Evolutionary conservation across 2,888 invertebrate genomes (phyloP).

Genomic region (Cheilosia impressa): DNA sequence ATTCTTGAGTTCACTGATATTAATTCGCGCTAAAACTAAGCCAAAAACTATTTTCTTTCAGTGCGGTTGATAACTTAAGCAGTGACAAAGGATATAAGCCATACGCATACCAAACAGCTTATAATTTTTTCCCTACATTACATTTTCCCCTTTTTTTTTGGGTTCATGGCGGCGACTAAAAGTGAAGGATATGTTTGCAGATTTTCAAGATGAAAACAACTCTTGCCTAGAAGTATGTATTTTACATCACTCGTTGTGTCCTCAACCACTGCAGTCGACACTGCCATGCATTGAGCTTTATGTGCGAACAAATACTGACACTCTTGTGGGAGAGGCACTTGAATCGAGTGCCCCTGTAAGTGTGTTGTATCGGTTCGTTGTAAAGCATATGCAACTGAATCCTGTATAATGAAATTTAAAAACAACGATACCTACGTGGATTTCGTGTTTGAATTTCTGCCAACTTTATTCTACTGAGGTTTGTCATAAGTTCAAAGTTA

Average conservation of each 20-base stretch:
- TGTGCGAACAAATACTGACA: slow-evolving; percentile 65
- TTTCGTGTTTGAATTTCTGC: not conserved
- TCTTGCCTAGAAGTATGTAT: slow-evolving; percentile 49
- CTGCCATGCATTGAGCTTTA: slow-evolving; percentile 31
- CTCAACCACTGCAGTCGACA: slow-evolving; percentile 15
- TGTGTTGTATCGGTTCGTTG: slow-evolving; percentile 65
- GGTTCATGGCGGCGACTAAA: slow-evolving; percentile 39
- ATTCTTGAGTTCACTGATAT: too few species aligned
- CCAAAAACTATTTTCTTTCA: too few species aligned
- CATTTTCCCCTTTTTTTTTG: not conserved
- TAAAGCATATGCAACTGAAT: slow-evolving; percentile 53
- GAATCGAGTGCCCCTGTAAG: slow-evolving; percentile 52
- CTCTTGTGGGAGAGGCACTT: slow-evolving; percentile 46
- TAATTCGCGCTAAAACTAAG: too few species aligned
- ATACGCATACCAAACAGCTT: too few species aligned
- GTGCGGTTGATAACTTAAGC: too few species aligned
- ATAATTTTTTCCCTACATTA: too few species aligned
- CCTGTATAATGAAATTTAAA: slow-evolving; percentile 51
- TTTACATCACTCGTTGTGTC: slow-evolving; percentile 42
- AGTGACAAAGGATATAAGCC: too few species aligned
- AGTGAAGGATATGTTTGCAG: slow-evolving; percentile 63
- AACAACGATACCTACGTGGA: slow-evolving; percentile 2
- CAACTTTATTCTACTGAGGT: too few species aligned
- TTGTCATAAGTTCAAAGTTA: too few species aligned
- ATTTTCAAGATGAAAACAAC: slow-evolving; percentile 64